phyloP scores from a whole-genome alignment of 2,113 vertebrate species.

The Tretioscincus oriximinensis region DNA sequence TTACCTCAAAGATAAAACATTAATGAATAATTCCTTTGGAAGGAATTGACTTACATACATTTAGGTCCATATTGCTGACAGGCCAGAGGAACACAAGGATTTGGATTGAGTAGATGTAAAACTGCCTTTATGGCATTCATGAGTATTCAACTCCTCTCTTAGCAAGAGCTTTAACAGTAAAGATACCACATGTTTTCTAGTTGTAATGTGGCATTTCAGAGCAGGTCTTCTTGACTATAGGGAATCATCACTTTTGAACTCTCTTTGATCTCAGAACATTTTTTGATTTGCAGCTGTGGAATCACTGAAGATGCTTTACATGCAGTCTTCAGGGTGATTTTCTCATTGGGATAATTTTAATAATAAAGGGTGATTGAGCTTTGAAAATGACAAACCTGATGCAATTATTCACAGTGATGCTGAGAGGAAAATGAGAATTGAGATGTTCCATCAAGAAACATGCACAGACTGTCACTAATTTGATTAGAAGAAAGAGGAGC shows the following conservation, averaged over 20 bases:
- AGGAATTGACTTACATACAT: too few species aligned
- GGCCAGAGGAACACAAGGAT: neutral
- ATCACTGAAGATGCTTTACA: too few species aligned
- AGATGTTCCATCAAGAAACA: neutral
- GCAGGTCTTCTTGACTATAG: too few species aligned
- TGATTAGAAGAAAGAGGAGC: neutral
- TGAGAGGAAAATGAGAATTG: neutral
- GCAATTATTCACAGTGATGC: neutral
- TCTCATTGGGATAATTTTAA: too few species aligned
- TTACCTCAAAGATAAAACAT: too few species aligned
- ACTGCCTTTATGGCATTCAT: neutral
- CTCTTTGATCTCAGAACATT: too few species aligned
- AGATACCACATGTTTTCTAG: neutral
- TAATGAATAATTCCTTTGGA: too few species aligned
- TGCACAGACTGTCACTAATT: neutral
- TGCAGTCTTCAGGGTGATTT: neutral
- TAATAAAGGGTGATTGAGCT: neutral
- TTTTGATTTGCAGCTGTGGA: too few species aligned
- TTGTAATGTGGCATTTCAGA: neutral
- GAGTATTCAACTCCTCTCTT: neutral
- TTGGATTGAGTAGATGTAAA: neutral
- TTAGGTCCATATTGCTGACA: neutral
- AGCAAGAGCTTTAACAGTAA: neutral
- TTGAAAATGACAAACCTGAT: neutral
- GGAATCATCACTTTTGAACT: too few species aligned